phyloP scores from a whole-genome alignment of 2,888 invertebrate species.

The Teinopalpus imperialis region DNA sequence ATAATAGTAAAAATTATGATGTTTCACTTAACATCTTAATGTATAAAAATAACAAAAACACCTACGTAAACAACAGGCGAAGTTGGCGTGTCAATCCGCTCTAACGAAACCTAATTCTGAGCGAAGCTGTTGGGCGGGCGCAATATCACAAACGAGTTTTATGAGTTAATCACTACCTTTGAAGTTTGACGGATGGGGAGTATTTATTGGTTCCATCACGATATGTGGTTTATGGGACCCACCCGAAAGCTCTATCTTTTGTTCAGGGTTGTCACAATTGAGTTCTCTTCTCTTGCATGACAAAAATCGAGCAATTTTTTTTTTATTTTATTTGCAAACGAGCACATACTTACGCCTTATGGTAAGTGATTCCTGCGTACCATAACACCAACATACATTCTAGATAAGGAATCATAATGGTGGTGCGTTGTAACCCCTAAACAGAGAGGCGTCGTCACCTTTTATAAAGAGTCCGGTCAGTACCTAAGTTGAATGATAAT shows the following conservation, averaged over 20 bases:
- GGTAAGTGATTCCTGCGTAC: too few species aligned
- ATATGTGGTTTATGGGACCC: conserved; percentile 29
- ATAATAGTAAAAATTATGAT: too few species aligned
- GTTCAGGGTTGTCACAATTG: conserved; percentile 6
- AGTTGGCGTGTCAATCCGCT: conserved; percentile 55
- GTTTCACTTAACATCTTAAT: neutral
- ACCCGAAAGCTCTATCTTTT: conserved; percentile 24
- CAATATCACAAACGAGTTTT: conserved; percentile 53
- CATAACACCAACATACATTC: too few species aligned
- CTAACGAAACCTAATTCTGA: conserved; percentile 40
- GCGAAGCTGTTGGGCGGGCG: conserved; percentile 32
- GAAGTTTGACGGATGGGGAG: conserved; percentile 71
- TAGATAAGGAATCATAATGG: too few species aligned
- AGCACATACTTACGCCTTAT: too few species aligned
- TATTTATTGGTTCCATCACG: conserved; percentile 70
- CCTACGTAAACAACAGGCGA: conserved; percentile 17
- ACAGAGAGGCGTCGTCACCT: too few species aligned
- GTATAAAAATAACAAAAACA: neutral
- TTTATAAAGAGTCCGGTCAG: too few species aligned
- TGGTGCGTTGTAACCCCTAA: too few species aligned
- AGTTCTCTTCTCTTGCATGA: too few species aligned
- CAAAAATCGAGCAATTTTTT: too few species aligned
- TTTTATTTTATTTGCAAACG: too few species aligned
- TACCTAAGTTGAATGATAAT: too few species aligned
- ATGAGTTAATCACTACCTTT: conserved; percentile 73